Base-by-base conservation (phyloP, 2,888 invertebrate genomes). In the Folsomia candida region DNA sequence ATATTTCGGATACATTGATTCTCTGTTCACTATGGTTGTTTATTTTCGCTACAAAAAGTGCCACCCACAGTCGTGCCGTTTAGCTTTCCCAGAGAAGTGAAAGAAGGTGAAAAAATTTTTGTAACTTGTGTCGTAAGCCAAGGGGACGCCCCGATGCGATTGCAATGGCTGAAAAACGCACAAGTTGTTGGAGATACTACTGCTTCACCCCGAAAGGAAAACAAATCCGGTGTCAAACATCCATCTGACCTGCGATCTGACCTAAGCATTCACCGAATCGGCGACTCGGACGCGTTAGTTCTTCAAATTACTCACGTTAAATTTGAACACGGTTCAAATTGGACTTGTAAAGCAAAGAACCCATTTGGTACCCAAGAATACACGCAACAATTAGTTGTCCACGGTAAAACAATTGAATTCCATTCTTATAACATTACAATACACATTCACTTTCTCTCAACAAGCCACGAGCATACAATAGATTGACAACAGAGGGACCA, bases 61-160 rank as follows among this genome's bases (percentile, higher is more conserved):
- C 85, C 85, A 74, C 86, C 86, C 76, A 84, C 83, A 83, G 84
- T 86, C 82, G 83, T 84, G 80, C 84, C 84, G 79, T 86, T 86
- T 83, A 83, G 82, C 81, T 84, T 86, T 80, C 84, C 84, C 68
- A 82, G 81, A 74, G 83, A 83, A 80, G 82, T 85, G 74, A 84
- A 84, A 73, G 83, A 83, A 73, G 85, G 85, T 26, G 83, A 84
- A 60, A 81, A 85, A 71, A 83, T 86, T 37, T 84, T 85, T 79
- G 84, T 85, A 67, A 85, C 84, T 75, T 86, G 86, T 81, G 84
- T 83, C 63, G 84, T 86, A 74, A 84, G 84, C 80, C 83, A 85
- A 74, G 86, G 88, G 59, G 87, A 87, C 80, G 83, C 85, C 70
- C 87, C 87, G 62, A 82, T 87, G 70, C 84, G 82, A 78, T 85